Percentiles rank a stretch among this genome's conserved stretches.
phyloP scores from a whole-genome alignment of 2,888 invertebrate species.

The Ametastegia equiseti region DNA sequence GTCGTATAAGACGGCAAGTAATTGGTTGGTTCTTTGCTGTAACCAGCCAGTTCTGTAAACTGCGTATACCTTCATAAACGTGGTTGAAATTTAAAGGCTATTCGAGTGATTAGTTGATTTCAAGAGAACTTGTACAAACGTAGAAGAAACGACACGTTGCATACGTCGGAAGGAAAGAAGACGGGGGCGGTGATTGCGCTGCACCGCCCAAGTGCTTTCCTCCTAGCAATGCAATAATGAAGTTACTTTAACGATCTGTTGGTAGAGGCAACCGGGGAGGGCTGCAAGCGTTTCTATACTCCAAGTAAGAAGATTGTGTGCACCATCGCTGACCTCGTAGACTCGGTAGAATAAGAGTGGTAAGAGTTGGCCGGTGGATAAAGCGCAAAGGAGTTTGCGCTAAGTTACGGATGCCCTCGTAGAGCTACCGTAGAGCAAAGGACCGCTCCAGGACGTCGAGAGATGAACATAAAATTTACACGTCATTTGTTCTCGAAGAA shows the following conservation, averaged over 20 bases:
- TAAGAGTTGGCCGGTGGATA: not conserved
- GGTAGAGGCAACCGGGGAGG: conserved; percentile 35
- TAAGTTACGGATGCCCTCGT: not conserved
- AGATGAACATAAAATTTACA: conserved; percentile 18
- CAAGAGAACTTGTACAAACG: conserved; percentile 25
- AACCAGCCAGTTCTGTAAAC: not conserved
- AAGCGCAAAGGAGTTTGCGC: not conserved
- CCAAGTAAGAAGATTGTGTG: not conserved
- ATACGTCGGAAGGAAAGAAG: conserved; percentile 2
- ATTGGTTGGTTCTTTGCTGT: conserved; percentile 31
- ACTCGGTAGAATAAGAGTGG: not conserved
- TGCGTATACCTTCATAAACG: conserved; percentile 9
- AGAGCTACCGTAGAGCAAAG: conserved; percentile 11
- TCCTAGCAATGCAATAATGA: conserved; percentile 35
- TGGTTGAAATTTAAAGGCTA: conserved; percentile 17
- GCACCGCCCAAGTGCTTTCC: conserved; percentile 31
- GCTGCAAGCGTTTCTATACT: not conserved
- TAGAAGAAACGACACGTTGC: conserved; percentile 26
- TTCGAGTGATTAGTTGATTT: conserved; percentile 28
- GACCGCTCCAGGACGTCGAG: not conserved
- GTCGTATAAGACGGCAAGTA: conserved; percentile 6
- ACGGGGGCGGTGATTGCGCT: conserved; percentile 28
- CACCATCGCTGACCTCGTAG: not conserved
- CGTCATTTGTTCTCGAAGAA: conserved; percentile 9
- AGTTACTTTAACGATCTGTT: conserved; percentile 46